Evolutionary conservation across 2,797 vertebrate genomes (phyloP), one percentile per base, ranked within the genome.

Genomic region (Cossypha caffra): DNA sequence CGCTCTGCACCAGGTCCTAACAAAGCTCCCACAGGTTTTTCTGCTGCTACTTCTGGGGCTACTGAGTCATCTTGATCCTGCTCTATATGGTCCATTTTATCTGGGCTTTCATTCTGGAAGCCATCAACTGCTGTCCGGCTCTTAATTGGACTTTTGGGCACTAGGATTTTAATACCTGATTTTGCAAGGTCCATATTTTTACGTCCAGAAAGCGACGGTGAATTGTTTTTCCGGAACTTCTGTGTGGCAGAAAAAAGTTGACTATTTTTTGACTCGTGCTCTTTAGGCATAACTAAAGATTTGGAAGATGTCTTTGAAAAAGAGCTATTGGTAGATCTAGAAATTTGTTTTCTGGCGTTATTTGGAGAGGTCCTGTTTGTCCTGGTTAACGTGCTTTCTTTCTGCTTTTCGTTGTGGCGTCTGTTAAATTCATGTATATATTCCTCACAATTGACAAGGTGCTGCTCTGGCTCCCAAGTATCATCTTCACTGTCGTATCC

Each of bases 61-160:
- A 98, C 98, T 31, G 98, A 98, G 96, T 99, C 98, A 3, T 98
- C 98, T 14, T 98, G 98, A 92, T 99, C 99, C 96, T 98, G 99
- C 38, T 98, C 98, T 12, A 98, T 97, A 5, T 98, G 98, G 91
- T 99, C 99, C 93, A 99, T 96, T 90, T 99, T 98, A 94, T 99
- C 99, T 0, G 98, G 98, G 58, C 98, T 99, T 97, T 99, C 99
- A 3, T 98, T 99, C 40, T 98, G 99, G 63, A 99, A 99, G 82
- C 98, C 98, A 74, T 99, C 99, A 0, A 98, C 97, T 31, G 99
- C 96, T 67, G 97, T 98, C 50, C 98, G 98, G 93, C 97, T 98
- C 97, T 99, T 99, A 98, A 99, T 98, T 10, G 99, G 99, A 92
- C 99, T 99, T 97, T 99, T 99, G n/a, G 99, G 99, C 88, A 99